Evolutionary conservation across 2,888 invertebrate genomes (phyloP).

Genomic region (Xestia c-nigrum): DNA sequence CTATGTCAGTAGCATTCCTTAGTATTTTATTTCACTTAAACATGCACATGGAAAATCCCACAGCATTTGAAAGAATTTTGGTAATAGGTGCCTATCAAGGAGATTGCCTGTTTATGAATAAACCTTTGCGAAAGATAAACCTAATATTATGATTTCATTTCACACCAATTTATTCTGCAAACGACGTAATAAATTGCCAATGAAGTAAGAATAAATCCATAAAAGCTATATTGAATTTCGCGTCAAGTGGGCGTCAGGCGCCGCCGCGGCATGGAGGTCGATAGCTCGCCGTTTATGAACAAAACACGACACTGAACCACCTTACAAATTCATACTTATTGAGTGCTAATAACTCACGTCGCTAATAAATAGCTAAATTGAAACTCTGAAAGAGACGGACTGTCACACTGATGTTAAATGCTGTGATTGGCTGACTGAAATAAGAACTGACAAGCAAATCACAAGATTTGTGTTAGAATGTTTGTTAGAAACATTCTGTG

Average conservation of each 20-base stretch:
- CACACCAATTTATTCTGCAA: slow-evolving; percentile 45
- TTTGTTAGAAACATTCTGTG: not conserved
- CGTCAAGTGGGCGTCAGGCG: slow-evolving; percentile 57
- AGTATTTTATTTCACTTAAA: slow-evolving; percentile 18
- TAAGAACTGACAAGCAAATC: slow-evolving; percentile 21
- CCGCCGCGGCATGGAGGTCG: slow-evolving; percentile 43
- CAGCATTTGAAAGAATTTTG: not conserved
- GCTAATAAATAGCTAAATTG: slow-evolving; percentile 35
- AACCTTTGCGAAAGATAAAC: slow-evolving; percentile 28
- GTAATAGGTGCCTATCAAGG: slow-evolving; percentile 7
- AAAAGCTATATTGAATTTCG: slow-evolving; percentile 54
- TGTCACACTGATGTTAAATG: slow-evolving; percentile 27
- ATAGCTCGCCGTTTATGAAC: slow-evolving; percentile 55
- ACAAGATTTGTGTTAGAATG: not conserved
- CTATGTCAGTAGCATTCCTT: not conserved
- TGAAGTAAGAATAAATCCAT: slow-evolving; percentile 62
- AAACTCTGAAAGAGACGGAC: slow-evolving; percentile 13
- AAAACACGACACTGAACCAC: slow-evolving; percentile 60
- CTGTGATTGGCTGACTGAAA: slow-evolving; percentile 27
- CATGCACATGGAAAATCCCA: slow-evolving; percentile 16
- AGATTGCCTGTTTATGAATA: not conserved
- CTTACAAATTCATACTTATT: slow-evolving; percentile 49
- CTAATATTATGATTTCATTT: slow-evolving; percentile 37
- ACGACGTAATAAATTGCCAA: slow-evolving; percentile 55
- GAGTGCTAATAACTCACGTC: slow-evolving; percentile 34